phyloP scores from a whole-genome alignment of 1,140 invertebrate species.

The Bombus confusus region DNA sequence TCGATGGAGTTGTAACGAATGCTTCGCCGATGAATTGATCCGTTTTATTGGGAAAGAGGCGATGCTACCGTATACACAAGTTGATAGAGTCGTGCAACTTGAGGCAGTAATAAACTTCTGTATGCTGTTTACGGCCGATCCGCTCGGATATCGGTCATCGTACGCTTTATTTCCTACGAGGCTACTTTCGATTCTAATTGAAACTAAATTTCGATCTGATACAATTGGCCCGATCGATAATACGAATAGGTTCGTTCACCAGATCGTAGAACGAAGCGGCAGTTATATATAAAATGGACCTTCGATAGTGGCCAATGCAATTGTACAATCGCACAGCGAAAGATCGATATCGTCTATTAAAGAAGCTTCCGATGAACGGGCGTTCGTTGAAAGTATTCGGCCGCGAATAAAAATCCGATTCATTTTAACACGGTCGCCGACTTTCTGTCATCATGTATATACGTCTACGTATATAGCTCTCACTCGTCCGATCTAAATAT shows the following conservation, averaged over 20 bases:
- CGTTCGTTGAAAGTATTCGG: background rate
- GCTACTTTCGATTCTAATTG: background rate
- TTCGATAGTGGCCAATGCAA: background rate
- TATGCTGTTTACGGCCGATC: background rate
- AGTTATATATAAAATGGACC: background rate
- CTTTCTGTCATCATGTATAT: background rate
- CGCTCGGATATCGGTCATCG: background rate
- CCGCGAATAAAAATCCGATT: background rate
- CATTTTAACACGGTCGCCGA: background rate
- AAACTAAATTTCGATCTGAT: background rate
- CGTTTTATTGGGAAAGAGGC: slow-evolving; percentile 5
- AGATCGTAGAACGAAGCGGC: background rate
- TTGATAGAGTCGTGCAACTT: background rate
- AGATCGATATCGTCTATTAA: slow-evolving; percentile 5
- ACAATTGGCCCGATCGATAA: background rate
- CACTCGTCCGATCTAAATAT: background rate
- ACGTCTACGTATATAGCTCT: background rate
- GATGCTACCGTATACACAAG: background rate
- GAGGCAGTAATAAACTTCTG: background rate
- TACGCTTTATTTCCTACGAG: background rate
- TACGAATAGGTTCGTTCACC: background rate
- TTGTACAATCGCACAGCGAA: background rate
- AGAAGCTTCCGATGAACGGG: background rate
- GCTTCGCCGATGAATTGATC: background rate
- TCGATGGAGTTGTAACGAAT: background rate